phyloP scores from a whole-genome alignment of 1,140 invertebrate genomes.

The Arion vulgaris region DNA sequence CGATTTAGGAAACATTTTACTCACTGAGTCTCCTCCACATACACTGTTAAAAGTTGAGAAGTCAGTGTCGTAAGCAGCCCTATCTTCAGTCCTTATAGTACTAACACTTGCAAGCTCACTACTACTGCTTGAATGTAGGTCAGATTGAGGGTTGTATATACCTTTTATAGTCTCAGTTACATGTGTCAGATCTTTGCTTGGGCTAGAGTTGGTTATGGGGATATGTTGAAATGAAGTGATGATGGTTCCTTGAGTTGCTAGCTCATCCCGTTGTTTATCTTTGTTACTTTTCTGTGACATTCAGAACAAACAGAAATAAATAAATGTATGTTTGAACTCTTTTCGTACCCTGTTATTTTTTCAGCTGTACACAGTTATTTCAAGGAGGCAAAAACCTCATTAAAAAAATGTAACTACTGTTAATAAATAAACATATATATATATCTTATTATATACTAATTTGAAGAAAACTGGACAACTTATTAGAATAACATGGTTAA shows the following conservation, averaged over 20 bases:
- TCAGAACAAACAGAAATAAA: not conserved
- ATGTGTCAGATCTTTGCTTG: conserved; percentile 9
- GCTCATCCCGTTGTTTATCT: conserved; percentile 39
- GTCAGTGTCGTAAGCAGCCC: not conserved
- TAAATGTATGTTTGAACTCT: no score
- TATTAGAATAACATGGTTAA: no score
- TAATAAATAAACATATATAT: no score
- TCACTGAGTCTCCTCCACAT: not conserved
- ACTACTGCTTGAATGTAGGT: not conserved
- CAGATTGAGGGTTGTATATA: not conserved
- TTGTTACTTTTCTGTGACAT: conserved; percentile 37
- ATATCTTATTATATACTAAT: no score
- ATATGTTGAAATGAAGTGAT: conserved; percentile 42
- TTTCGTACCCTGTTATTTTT: no score
- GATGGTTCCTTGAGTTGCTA: conserved; percentile 36
- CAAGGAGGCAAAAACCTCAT: no score
- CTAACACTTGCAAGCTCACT: not conserved
- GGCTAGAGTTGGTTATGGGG: conserved; percentile 24
- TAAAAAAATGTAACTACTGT: no score
- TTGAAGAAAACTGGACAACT: no score
- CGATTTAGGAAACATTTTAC: not conserved
- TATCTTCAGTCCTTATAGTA: not conserved
- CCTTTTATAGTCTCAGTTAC: conserved; percentile 1
- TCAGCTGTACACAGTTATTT: no score
- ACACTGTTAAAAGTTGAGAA: not conserved